Conservation (phyloP, 2,113 vertebrate species). For the Calidris pugnax region DNA sequence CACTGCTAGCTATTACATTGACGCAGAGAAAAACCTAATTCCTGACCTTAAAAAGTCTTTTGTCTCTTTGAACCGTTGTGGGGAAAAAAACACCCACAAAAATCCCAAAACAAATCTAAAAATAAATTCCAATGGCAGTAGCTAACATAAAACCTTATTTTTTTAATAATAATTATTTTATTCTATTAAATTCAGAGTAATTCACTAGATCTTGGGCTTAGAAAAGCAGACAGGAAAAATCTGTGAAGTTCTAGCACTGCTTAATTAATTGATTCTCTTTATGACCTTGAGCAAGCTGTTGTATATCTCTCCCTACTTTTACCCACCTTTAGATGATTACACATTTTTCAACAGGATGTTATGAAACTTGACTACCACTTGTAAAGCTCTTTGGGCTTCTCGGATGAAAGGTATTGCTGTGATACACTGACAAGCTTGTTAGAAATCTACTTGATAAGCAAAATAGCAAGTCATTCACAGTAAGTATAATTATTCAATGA, state of each 20-base stretch:
- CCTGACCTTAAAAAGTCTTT: background rate
- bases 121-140: background rate
- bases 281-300: conserved; percentile 29
- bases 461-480: conserved; percentile 60
- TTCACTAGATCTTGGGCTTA: background rate
- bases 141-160: background rate
- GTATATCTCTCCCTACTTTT: conserved; percentile 30
- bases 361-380: conserved; percentile 37
- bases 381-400: conserved; percentile 29
- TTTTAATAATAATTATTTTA: background rate
- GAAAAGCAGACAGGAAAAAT: background rate
- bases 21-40: background rate
- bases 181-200: background rate
- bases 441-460: conserved; percentile 59
- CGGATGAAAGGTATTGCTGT: conserved; percentile 37
- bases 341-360: conserved; percentile 33
- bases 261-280: background rate
- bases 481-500: conserved; percentile 67
- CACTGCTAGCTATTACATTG: background rate
- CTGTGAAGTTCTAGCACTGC: background rate
- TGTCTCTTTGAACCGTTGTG: background rate
- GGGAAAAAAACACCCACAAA: no score
- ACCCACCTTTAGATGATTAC: conserved; percentile 41
- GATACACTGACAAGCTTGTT: background rate
- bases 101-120: background rate